Evolutionary conservation across 2,113 vertebrate species (phyloP), one percentile per base, ranked within the genome.

Genomic region (Bufo gargarizans): DNA sequence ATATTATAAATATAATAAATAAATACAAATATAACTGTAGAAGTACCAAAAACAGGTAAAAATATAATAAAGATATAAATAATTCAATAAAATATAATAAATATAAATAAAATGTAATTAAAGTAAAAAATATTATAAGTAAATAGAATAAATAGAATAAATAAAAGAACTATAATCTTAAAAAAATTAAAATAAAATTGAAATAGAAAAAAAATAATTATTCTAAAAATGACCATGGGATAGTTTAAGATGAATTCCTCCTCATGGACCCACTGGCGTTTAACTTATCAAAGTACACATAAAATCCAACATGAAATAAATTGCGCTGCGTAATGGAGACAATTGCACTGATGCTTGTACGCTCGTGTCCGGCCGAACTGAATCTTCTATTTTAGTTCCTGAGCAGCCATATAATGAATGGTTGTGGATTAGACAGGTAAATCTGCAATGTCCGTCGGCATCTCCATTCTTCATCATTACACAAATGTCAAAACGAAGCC

Each of bases 391-490:
- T 7, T 43, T 43, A 14, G 47, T 67, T 49, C 19, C 45, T 63
- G 20, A 86, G n/a, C 59, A 86, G 59, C 6, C 45, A 86, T 78
- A 53, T 79, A 69, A n/a, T 45, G n/a, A 84, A 79, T 55, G 59
- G 61, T 55, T 12, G 45, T 17, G 85, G 85, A 79, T 86, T 79
- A 86, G 72, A 67, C 61, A 86, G 45, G 76, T 78, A 43, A 79
- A 78, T 79, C 47, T 53, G 49, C 33, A 22, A 78, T 16, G 63
- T 33, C 14, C 20, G 17, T 22, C 45, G 33, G 47, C 45, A 84
- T 69, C 50, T 53, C 63, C 49, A 69, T 55, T 84, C 67, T 55
- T 20, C 47, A 77, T 77, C 76, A 77, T 79, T 78, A 53, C 45
- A 65, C 45, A 77, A n/a, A 79, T 77, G 47, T 53, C 74, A 65